Percentiles rank a stretch among this genome's conserved stretches.
These are phyloP conservation scores for Morpho achilles DNA, from an alignment of 2,888 invertebrate genomes.

Conservation along the genomic window DNA sequence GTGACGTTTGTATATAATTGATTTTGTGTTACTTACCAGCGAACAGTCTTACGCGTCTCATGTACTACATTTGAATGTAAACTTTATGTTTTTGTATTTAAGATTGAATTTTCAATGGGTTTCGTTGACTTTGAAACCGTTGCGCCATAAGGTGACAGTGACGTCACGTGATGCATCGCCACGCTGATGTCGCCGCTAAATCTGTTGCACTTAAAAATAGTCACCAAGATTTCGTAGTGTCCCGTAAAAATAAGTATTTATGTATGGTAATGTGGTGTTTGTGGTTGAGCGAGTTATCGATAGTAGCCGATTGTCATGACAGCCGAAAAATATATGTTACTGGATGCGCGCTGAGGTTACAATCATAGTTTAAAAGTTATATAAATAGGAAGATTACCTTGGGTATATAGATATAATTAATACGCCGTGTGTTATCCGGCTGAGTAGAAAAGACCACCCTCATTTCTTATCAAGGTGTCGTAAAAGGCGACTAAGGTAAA, in stretches of 20 bases:
- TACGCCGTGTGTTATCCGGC: no score
- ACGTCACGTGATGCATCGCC: slow-evolving; percentile 27
- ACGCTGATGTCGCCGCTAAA: slow-evolving; percentile 29
- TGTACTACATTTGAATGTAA: neutral
- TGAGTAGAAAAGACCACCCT: no score
- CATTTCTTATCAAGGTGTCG: no score
- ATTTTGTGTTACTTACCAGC: neutral
- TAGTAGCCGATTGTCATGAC: no score
- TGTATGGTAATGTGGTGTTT: neutral
- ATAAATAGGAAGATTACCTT: no score
- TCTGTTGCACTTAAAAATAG: slow-evolving; percentile 24
- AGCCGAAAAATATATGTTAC: no score
- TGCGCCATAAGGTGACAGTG: slow-evolving; percentile 5
- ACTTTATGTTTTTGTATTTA: neutral
- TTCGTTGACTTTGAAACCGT: neutral
- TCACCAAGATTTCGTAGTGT: slow-evolving; percentile 22
- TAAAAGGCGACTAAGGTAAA: no score
- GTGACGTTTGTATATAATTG: slow-evolving; percentile 2
- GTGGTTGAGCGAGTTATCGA: no score
- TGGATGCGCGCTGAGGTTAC: no score
- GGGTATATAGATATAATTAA: no score
- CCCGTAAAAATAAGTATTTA: slow-evolving; percentile 22
- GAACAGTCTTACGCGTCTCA: neutral
- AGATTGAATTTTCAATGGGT: slow-evolving; percentile 1
- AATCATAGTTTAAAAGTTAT: no score